Base-by-base conservation (phyloP, 2,113 vertebrate species). In the Callocephalon fimbriatum region DNA sequence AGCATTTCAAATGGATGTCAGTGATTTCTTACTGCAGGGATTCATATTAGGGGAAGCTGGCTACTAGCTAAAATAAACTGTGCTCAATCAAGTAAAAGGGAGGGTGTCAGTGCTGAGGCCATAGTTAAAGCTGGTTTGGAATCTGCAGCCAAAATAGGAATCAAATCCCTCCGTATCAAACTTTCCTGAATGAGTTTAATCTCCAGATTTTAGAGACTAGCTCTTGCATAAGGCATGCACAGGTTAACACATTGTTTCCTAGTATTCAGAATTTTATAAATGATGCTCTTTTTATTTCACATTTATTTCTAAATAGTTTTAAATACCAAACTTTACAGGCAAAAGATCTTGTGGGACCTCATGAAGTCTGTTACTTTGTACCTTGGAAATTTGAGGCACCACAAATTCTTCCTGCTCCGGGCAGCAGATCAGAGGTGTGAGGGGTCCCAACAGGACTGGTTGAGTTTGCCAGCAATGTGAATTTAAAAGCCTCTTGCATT, bases 11-110 rank as follows among this genome's bases (percentile, higher is more conserved):
- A 93, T 88, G 89, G 89, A 88, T 95, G 94, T 83, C 83, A 68
- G 95, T 59, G 94, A 95, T 97, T 96, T 93, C 94, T 95, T 91
- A 87, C 3, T 72, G 65, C 94, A 96, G 92, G 82, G 76, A 91
- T 94, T 97, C 87, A 5, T 67, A 35, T 62, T 67, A 95, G 88
- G 79, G 77, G 95, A 97, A 98, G 94, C 82, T 92, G 95, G 62
- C 91, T 90, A 77, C 65, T 56, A 92, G 88, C 95, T 96, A 91
- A 98, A 97, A 95, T 81, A 86, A 97, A 96, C 31, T 97, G 83
- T 93, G 88, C 82, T 97, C 87, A 62, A 15, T 58, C 6, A 7
- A 74, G 35, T 88, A 76, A 83, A 85, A 91, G 17, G 42, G 70
- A 79, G 37, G 45, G 68, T 66, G 54, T 61, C 75, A 62, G 44